A percentile compares a stretch with the other conserved stretches of the same genome.
These are phyloP conservation scores for Deilephila elpenor DNA, from an alignment of 2,888 invertebrate species.

Conservation along the genomic window DNA sequence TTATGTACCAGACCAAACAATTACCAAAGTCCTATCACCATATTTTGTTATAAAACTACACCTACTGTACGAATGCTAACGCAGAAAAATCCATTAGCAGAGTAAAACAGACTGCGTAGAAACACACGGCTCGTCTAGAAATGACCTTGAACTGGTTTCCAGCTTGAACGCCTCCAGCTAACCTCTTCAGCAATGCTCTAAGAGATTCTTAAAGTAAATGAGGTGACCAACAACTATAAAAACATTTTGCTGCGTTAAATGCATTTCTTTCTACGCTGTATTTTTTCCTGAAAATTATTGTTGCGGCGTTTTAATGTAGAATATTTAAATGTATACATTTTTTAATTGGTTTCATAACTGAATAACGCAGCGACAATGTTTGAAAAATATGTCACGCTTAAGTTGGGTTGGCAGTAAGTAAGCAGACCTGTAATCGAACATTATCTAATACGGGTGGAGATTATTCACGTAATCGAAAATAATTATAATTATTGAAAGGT, in stretches of 20 bases:
- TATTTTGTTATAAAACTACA: background rate
- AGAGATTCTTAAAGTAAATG: constrained; percentile 4
- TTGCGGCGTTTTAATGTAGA: too few relatives aligned
- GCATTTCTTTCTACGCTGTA: background rate
- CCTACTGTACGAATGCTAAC: too few relatives aligned
- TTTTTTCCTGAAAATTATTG: too few relatives aligned
- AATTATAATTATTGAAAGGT: too few relatives aligned
- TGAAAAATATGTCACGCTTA: background rate
- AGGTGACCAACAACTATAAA: background rate
- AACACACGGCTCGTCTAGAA: background rate
- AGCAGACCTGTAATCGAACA: too few relatives aligned
- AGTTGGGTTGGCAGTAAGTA: too few relatives aligned
- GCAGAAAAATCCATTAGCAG: background rate
- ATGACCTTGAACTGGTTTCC: constrained; percentile 17
- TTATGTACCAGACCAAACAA: too few relatives aligned
- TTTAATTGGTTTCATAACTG: too few relatives aligned
- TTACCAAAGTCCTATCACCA: too few relatives aligned
- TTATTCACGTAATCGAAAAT: too few relatives aligned
- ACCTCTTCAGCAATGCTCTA: background rate
- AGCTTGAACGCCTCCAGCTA: background rate
- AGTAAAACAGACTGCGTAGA: constrained; percentile 12
- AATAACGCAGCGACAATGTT: background rate
- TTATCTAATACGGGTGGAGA: too few relatives aligned
- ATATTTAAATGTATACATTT: too few relatives aligned
- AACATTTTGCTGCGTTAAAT: constrained; percentile 1